phyloP scores from a whole-genome alignment of 2,113 vertebrate genomes.

The Tylochromis polylepis region DNA sequence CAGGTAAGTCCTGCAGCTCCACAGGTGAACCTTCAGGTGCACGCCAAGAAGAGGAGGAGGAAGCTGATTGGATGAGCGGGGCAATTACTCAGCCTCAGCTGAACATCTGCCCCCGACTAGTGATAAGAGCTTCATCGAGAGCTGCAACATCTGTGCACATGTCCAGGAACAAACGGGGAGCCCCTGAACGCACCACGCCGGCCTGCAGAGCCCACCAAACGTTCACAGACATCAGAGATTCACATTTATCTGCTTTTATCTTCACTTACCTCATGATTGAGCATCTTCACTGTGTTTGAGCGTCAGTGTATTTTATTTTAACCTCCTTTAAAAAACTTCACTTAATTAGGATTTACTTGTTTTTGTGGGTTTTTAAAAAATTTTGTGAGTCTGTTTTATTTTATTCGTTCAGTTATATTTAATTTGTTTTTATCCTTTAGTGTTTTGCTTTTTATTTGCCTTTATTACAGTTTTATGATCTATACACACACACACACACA shows the following conservation, averaged over 20 bases:
- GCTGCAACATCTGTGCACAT: neutral
- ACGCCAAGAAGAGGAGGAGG: neutral
- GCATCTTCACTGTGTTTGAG: neutral
- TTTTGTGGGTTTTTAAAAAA: neutral
- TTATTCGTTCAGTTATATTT: neutral
- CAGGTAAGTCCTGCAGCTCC: neutral
- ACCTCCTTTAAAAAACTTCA: neutral
- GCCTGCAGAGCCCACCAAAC: neutral
- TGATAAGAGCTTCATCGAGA: rapidly evolving
- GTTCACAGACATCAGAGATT: neutral
- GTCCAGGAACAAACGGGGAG: neutral
- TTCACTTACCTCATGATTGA: too few relatives aligned
- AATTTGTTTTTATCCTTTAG: neutral
- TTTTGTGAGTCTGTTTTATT: too few relatives aligned
- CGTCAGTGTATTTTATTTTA: neutral
- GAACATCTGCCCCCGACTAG: neutral
- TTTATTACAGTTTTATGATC: neutral
- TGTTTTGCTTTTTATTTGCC: neutral
- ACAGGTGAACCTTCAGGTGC: neutral
- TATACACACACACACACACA: too few relatives aligned
- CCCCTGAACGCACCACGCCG: neutral
- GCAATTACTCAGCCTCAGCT: neutral
- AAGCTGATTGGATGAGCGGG: neutral
- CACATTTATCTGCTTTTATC: neutral
- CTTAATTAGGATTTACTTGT: rapidly evolving